These are phyloP conservation scores for Arnoldichthys spilopterus DNA, from an alignment of 2,797 vertebrate genomes.

Conservation along the genomic window DNA sequence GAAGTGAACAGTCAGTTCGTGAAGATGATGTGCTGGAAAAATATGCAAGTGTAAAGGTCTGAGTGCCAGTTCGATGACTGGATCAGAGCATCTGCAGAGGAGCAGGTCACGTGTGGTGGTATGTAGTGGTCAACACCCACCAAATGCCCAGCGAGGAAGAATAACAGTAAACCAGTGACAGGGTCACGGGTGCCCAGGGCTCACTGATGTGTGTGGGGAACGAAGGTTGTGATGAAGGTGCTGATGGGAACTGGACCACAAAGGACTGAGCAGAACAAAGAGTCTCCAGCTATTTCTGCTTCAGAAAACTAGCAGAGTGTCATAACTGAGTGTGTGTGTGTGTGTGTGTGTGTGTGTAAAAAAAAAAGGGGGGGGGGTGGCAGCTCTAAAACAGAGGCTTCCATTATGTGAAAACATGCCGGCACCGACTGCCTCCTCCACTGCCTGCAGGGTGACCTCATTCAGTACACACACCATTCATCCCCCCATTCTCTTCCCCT, in stretches of 20 bases:
- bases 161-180: no score
- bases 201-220: no score
- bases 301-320: not conserved
- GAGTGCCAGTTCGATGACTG: no score
- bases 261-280: not conserved
- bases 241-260: not conserved
- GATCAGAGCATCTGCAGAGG: no score
- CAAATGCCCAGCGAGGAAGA: no score
- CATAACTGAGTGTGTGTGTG: not conserved
- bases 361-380: not conserved
- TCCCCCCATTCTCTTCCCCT: slow-evolving; percentile 23
- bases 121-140: no score
- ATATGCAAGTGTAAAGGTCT: no score
- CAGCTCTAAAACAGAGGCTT: slow-evolving; percentile 28
- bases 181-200: no score
- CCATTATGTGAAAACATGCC: slow-evolving; percentile 54
- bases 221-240: no score
- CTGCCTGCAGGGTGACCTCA: slow-evolving; percentile 78
- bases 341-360: not conserved
- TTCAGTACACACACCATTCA: slow-evolving; percentile 74
- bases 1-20: no score
- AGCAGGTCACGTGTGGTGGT: no score
- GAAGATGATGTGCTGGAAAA: no score
- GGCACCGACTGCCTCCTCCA: slow-evolving; percentile 65
- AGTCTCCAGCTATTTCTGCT: slow-evolving; percentile 6